These are phyloP conservation scores for Leucophora obtusa DNA, from an alignment of 2,888 invertebrate genomes.

Conservation along the genomic window DNA sequence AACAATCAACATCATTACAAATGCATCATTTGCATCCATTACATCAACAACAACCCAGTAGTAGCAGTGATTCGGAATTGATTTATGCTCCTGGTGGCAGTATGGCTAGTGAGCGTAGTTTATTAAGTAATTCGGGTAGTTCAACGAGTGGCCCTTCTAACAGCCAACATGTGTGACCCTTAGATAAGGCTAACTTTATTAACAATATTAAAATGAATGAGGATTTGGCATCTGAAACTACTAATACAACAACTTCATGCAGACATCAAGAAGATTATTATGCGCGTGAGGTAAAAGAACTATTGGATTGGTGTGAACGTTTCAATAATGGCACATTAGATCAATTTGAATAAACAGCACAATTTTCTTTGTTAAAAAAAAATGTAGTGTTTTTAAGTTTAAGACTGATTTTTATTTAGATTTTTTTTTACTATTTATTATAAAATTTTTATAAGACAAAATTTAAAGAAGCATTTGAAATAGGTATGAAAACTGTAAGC, in stretches of 20 bases:
- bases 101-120: conserved; percentile 77
- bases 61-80: conserved; percentile 71
- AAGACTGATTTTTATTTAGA: conserved; percentile 50
- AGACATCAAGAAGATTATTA: conserved; percentile 71
- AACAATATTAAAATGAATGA: conserved; percentile 21
- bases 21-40: conserved; percentile 59
- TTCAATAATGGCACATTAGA: conserved; percentile 74
- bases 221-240: conserved; percentile 30
- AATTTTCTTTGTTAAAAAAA: background rate
- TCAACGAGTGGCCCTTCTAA: conserved; percentile 71
- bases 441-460: background rate
- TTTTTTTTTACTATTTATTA: background rate
- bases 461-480: too few relatives aligned
- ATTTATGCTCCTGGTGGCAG: conserved; percentile 77
- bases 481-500: too few relatives aligned
- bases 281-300: conserved; percentile 73
- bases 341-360: conserved; percentile 68
- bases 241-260: conserved; percentile 5
- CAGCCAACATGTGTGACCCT: conserved; percentile 75
- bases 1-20: conserved; percentile 31
- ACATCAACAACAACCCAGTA: conserved; percentile 60
- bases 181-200: conserved; percentile 41
- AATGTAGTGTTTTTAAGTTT: conserved; percentile 37
- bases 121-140: conserved; percentile 77
- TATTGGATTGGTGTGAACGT: conserved; percentile 75